phyloP scores from a whole-genome alignment of 2,797 vertebrate species.

The Sternarchorhynchus goeldii region DNA sequence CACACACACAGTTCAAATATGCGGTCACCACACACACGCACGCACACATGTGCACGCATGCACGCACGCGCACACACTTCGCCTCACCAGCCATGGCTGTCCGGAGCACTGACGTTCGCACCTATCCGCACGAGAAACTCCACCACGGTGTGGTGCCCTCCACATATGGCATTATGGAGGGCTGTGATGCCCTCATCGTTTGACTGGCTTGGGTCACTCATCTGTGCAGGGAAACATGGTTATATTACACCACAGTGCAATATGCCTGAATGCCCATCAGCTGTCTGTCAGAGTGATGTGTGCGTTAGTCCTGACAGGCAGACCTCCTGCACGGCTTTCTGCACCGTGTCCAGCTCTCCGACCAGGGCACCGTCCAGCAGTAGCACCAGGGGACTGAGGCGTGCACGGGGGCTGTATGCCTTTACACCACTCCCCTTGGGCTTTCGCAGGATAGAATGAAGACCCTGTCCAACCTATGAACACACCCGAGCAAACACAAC shows the following conservation, averaged over 20 bases:
- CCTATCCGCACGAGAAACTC: slow-evolving; percentile 86
- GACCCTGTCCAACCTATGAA: slow-evolving; percentile 68
- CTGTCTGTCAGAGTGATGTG: not conserved
- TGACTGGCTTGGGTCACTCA: slow-evolving; percentile 86
- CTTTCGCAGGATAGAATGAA: slow-evolving; percentile 81
- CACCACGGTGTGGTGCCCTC: slow-evolving; percentile 84
- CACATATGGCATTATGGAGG: slow-evolving; percentile 91
- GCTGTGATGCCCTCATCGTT: slow-evolving; percentile 94
- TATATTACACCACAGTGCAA: not conserved
- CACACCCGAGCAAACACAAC: slow-evolving; percentile 17
- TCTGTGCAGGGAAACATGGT: slow-evolving; percentile 65
- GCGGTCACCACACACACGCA: slow-evolving; percentile 47
- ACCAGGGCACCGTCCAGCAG: slow-evolving; percentile 85
- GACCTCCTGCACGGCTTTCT: slow-evolving; percentile 85
- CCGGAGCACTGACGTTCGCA: slow-evolving; percentile 86
- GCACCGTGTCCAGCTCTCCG: slow-evolving; percentile 88
- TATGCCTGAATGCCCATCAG: not conserved
- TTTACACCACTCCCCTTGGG: slow-evolving; percentile 58
- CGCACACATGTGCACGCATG: not conserved
- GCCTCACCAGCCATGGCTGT: slow-evolving; percentile 89
- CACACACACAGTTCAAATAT: not conserved
- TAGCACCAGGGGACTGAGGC: slow-evolving; percentile 84
- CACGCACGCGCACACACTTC: not conserved
- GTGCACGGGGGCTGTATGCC: slow-evolving; percentile 68
- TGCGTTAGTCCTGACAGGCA: slow-evolving; percentile 10